These are phyloP conservation scores for Lepidothrix coronata DNA, from an alignment of 2,113 vertebrate species.

Conservation along the genomic window DNA sequence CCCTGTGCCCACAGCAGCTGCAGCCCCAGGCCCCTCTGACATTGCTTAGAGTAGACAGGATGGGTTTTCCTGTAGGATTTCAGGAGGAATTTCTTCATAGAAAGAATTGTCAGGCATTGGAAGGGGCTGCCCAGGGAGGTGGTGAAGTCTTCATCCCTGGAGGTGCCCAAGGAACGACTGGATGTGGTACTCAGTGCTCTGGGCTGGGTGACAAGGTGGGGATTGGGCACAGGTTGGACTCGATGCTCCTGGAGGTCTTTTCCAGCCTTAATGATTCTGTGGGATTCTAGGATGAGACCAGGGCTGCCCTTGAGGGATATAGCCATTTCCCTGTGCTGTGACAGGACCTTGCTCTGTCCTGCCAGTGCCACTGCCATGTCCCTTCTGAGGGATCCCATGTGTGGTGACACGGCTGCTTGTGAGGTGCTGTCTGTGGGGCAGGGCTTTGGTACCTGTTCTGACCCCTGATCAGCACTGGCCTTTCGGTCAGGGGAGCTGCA, in stretches of 20 bases:
- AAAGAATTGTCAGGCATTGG: background rate
- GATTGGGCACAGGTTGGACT: background rate
- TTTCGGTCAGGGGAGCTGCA: background rate
- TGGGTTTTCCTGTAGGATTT: background rate
- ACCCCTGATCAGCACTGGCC: accelerated
- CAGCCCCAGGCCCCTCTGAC: accelerated
- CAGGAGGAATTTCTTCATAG: background rate
- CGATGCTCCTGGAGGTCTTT: background rate
- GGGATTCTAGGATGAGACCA: background rate
- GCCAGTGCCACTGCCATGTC: accelerated
- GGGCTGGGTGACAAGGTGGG: background rate
- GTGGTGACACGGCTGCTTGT: accelerated
- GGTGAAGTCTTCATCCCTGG: background rate
- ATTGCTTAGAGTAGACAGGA: background rate
- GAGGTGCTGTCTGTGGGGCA: background rate
- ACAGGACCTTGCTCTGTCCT: accelerated
- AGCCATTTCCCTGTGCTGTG: accelerated
- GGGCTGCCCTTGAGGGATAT: background rate
- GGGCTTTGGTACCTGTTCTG: background rate
- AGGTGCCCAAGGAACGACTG: background rate
- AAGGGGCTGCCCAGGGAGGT: background rate
- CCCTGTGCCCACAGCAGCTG: background rate
- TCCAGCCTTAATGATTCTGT: background rate
- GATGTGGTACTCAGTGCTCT: background rate
- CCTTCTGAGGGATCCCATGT: background rate